These are phyloP conservation scores for Channa striata DNA, from an alignment of 2,797 vertebrate genomes.

Conservation along the genomic window DNA sequence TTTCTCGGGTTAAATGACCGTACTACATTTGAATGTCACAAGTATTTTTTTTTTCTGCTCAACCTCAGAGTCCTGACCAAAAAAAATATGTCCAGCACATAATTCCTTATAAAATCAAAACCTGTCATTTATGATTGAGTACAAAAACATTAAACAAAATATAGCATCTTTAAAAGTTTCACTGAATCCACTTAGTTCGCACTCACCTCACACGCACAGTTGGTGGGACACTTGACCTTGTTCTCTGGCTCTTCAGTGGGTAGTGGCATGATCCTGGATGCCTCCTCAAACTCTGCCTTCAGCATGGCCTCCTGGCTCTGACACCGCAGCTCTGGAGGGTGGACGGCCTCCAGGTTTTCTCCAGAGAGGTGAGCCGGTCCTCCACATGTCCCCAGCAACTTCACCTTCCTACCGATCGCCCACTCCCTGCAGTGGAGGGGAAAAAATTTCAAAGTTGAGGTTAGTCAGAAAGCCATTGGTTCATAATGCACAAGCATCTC, in stretches of 20 bases:
- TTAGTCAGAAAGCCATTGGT: background rate
- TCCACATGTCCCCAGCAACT: slow-evolving; percentile 84
- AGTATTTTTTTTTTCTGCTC: no score
- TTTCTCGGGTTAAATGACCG: no score
- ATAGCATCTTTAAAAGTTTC: background rate
- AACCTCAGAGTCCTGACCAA: no score
- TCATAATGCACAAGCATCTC: background rate
- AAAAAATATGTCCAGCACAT: no score
- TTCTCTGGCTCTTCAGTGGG: slow-evolving; percentile 38
- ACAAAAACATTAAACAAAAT: no score
- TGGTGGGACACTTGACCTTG: slow-evolving; percentile 85
- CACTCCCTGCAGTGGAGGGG: slow-evolving; percentile 76
- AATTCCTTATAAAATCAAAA: no score
- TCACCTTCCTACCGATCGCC: slow-evolving; percentile 82
- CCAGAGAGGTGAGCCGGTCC: slow-evolving; percentile 85
- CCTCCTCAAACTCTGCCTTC: slow-evolving; percentile 79
- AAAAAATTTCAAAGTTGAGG: background rate
- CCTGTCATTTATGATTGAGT: no score
- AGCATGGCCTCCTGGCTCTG: slow-evolving; percentile 79
- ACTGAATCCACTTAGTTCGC: background rate
- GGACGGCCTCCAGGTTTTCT: slow-evolving; percentile 86
- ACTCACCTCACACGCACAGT: slow-evolving; percentile 87
- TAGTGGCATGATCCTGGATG: slow-evolving; percentile 44
- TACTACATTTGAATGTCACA: no score
- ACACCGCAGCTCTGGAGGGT: slow-evolving; percentile 87